phyloP scores from a whole-genome alignment of 2,797 vertebrate species.

The Emys orbicularis region DNA sequence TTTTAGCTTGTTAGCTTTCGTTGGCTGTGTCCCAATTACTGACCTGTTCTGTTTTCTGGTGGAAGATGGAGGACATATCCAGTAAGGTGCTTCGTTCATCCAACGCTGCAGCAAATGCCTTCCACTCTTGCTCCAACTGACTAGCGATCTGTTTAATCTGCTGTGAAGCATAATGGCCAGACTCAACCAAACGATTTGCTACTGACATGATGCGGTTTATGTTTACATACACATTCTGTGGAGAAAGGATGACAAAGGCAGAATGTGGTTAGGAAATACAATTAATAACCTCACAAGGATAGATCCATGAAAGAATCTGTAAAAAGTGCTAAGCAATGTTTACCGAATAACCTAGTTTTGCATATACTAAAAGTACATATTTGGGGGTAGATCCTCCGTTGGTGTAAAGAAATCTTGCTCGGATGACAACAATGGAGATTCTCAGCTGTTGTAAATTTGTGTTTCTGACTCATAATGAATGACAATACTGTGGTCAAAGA shows the following conservation, averaged over 20 bases:
- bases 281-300: background rate
- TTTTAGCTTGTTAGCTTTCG: background rate
- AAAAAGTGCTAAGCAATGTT: background rate
- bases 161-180: conserved; percentile 97
- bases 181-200: conserved; percentile 95
- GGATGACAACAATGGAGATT: background rate
- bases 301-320: background rate
- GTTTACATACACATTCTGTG: conserved; percentile 97
- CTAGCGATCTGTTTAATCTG: conserved; percentile 98
- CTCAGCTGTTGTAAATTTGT: background rate
- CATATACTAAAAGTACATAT: background rate
- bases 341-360: background rate
- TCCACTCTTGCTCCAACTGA: conserved; percentile 99
- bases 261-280: background rate
- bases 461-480: background rate
- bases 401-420: background rate
- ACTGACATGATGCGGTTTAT: conserved; percentile 99
- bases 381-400: background rate
- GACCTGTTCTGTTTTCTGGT: conserved; percentile 98
- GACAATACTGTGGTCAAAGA: background rate
- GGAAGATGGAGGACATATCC: conserved; percentile 97
- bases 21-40: conserved; percentile 15
- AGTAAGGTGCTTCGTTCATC: conserved; percentile 96
- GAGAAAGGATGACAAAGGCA: background rate
- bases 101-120: conserved; percentile 95